These are phyloP conservation scores for Cepaea hortensis DNA, from an alignment of 2,888 invertebrate species.

Conservation along the genomic window DNA sequence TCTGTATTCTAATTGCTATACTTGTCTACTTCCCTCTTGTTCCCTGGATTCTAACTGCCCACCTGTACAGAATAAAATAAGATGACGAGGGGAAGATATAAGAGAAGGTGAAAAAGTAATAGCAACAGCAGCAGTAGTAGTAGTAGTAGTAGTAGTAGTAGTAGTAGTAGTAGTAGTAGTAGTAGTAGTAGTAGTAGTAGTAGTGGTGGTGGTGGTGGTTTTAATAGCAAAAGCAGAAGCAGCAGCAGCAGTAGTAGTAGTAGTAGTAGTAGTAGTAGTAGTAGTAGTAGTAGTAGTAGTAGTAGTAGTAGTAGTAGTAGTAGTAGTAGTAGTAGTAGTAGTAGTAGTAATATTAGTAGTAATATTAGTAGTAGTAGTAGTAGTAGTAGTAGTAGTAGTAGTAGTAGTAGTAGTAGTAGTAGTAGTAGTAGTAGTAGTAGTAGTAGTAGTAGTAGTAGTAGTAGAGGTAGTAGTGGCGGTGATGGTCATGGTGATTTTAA, in stretches of 20 bases:
- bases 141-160: conserved; percentile 34
- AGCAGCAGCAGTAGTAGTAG: conserved; percentile 21
- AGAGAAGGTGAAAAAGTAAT: too few relatives aligned
- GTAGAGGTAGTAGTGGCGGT: too few relatives aligned
- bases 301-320: conserved; percentile 29
- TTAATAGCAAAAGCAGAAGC: too few relatives aligned
- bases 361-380: too few relatives aligned
- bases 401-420: conserved; percentile 34
- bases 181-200: not conserved
- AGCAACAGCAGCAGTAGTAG: too few relatives aligned
- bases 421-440: conserved; percentile 34
- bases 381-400: not conserved
- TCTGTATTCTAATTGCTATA: too few relatives aligned
- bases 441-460: conserved; percentile 25
- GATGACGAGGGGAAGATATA: too few relatives aligned
- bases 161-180: conserved; percentile 31
- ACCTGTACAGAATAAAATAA: too few relatives aligned
- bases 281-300: conserved; percentile 34
- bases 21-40: too few relatives aligned
- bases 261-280: conserved; percentile 33
- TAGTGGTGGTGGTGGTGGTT: too few relatives aligned
- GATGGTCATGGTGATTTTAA: conserved; percentile 4
- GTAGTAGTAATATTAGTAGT: conserved; percentile 11
- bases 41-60: too few relatives aligned
- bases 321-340: not conserved